Base-by-base conservation (phyloP, 2,888 invertebrate species). In the Melikaiella ostensackeni region DNA sequence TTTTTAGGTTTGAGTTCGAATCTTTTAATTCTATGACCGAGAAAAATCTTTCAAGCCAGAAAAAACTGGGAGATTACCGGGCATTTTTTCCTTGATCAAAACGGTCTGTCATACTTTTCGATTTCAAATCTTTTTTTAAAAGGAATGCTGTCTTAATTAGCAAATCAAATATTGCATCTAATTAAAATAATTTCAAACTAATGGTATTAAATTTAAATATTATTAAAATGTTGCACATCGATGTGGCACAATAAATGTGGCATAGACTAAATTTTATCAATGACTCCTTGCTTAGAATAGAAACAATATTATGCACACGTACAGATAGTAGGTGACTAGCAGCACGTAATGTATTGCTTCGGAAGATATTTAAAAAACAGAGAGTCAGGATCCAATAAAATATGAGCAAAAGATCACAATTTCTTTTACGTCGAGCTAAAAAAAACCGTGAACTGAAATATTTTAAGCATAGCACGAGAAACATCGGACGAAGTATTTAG, bases 371-470 rank as follows among this genome's bases (percentile, higher is more conserved):
- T 70, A 30, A 50, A 27, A 70, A 70, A 70, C 33, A 1, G 59
- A 57, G 50, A 74, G 74, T 64, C 74, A 76, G 75, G 35, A 55
- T 70, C 62, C 63, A 78, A 81, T 81, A 80, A 79, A 78, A 76
- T 75, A 74, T 74, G 77, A 80, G 80, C 80, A 80, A 77, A 79
- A 75, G 75, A 82, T 80, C 70, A 79, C 81, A 82, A 86, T 85
- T 86, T 86, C 82, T 87, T 87, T 86, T 82, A 84, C 80, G 79
- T 78, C 79, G 84, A 80, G 84, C 87, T 87, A 87, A 88, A 88
- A 88, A 85, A 82, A 84, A 83, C 82, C 81, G 77, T 77, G 76
- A 82, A 88, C 88, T 88, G 88, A 88, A 89, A 89, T 89, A 88
- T 86, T 81, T 83, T 85, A 81, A 85, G 86, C 85, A 80, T 86